These are phyloP conservation scores for Rhopilema esculentum DNA, from an alignment of 30 jellyfish, hydroid and myxozoan species.

Conservation along the genomic window DNA sequence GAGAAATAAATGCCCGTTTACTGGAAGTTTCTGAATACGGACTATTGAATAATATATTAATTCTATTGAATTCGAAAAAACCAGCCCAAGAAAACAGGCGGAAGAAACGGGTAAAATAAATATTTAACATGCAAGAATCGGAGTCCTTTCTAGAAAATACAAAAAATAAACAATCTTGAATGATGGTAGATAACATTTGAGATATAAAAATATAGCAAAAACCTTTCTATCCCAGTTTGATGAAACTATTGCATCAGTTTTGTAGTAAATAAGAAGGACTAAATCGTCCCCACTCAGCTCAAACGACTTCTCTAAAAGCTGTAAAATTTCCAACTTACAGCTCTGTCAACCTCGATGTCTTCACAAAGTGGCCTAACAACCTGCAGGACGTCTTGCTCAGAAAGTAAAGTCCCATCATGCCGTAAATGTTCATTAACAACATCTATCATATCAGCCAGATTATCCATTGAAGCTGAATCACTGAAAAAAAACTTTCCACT, in stretches of 20 bases:
- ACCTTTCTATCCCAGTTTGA: slow-evolving; percentile 81
- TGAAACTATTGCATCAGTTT: slow-evolving; percentile 80
- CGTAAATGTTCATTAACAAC: slow-evolving; percentile 57
- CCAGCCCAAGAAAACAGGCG: no score
- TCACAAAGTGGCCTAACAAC: slow-evolving; percentile 91
- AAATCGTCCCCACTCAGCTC: slow-evolving; percentile 85
- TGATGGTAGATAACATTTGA: no score
- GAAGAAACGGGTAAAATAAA: no score
- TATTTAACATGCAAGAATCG: no score
- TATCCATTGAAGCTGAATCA: neutral
- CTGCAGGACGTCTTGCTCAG: slow-evolving; percentile 77
- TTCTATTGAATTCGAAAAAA: no score
- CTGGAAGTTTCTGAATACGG: no score
- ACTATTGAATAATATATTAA: no score
- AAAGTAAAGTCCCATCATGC: slow-evolving; percentile 57
- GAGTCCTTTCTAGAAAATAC: no score
- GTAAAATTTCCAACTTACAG: slow-evolving; percentile 71
- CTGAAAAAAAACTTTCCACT: neutral
- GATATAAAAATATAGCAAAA: no score
- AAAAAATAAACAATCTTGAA: no score
- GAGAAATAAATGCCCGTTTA: no score
- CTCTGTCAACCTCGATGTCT: slow-evolving; percentile 67
- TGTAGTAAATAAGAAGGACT: slow-evolving; percentile 70
- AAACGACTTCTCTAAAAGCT: slow-evolving; percentile 67
- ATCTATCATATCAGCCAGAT: slow-evolving; percentile 22